Evolutionary conservation across 2,888 invertebrate genomes (phyloP), one percentile per base, ranked within the genome.

Genomic region (Melanargia galathea): DNA sequence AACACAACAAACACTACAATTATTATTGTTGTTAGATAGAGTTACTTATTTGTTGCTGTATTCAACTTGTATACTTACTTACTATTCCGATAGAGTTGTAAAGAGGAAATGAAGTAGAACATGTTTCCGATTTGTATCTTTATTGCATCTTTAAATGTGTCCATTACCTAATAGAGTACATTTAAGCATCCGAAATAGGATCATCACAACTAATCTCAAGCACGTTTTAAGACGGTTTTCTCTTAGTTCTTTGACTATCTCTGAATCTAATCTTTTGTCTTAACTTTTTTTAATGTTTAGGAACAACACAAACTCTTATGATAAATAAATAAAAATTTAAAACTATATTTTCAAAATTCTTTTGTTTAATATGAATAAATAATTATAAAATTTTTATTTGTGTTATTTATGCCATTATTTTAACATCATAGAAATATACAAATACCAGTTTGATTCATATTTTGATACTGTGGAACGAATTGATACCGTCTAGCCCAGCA

Each of bases 171-270:
- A 68, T 64, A 62, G 18, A 63, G 63, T 54, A 58, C 65, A 63
- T 66, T 64, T 66, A 24, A 68, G 35, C 64, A 62, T 60, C 63
- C 55, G 22, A 63, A 70, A 66, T 63, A 70, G 65, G 65, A 61
- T 65, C 66, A 72, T 74, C 71, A 60, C 63, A 68, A 70, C 62
- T 60, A 67, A 75, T 76, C 73, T 73, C 22, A 64, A 71, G 72
- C 74, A 73, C 71, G 74, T 73, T 71, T 73, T 70, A 71, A 64
- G 67, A 65, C 67, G 71, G 73, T 75, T 72, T 75, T 78, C 75
- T 70, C 75, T 69, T 66, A 70, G 68, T 62, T 64, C 8, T 5
- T 35, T 55, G 30, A 46, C 13, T 51, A n/a, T 46, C 30, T 18
- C 10, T 11, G 30, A 60, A 20, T 22, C 13, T 22, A 46, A n/a